Evolutionary conservation across 2,113 vertebrate species (phyloP).

Genomic region (Raja brachyura): DNA sequence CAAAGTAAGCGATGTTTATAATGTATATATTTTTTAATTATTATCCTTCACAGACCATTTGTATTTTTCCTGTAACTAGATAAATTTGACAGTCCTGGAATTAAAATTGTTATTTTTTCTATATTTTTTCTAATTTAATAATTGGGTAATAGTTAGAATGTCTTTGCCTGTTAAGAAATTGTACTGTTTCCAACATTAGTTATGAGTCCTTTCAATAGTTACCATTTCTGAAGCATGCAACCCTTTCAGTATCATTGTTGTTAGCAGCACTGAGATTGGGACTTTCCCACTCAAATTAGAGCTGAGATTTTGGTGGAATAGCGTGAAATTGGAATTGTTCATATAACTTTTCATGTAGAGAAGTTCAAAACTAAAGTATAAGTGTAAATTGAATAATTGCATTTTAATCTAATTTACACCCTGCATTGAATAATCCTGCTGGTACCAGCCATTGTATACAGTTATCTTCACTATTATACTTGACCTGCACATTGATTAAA

Average conservation of each 20-base stretch:
- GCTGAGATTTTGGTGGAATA: no score
- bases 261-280: neutral
- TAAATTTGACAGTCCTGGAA: neutral
- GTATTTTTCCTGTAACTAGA: neutral
- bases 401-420: no score
- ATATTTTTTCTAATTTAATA: neutral
- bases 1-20: conserved; percentile 72
- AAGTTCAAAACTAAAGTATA: neutral
- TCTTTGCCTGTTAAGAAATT: neutral
- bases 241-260: neutral
- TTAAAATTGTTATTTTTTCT: neutral
- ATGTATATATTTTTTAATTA: neutral
- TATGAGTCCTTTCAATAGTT: neutral
- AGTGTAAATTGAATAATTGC: neutral
- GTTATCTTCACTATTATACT: neutral
- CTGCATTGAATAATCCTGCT: neutral
- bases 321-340: neutral
- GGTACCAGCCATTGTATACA: neutral
- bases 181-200: neutral
- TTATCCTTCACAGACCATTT: neutral
- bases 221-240: neutral
- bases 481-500: no score
- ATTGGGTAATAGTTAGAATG: neutral
- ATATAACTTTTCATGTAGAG: neutral
- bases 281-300: neutral